Evolutionary conservation across 2,797 vertebrate species (phyloP), one percentile per base, ranked within the genome.

Genomic region (Dicrostonyx torquatus): DNA sequence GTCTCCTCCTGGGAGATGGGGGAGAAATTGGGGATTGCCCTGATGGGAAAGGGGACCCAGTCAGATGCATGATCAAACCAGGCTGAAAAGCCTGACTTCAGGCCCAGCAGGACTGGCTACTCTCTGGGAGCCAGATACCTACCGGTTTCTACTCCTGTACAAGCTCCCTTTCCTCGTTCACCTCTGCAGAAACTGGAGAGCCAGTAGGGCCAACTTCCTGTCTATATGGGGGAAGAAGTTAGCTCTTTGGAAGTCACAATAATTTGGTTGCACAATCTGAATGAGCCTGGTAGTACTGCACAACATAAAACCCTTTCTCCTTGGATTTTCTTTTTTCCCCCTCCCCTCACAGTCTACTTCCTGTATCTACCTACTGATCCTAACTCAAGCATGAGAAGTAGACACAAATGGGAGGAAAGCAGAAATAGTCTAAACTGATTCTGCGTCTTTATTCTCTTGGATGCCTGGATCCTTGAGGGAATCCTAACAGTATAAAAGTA

Each of bases 111-210:
- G 68, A 15, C n/a, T 43, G 20, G 24, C 31, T 77, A 1, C 7
- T 5, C 45, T 62, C 20, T 60, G 48, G 45, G 34, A 48, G 29
- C 34, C 24, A 60, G 70, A 77, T 6, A 14, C 7, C 1, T 11
- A 15, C 1, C 50, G 1, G 1, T 6, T 31, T 1, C 2, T 1
- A 0, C 18, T 17, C 66, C 34, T 17, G 55, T 24, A n/a, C 20
- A 31, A 20, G 4, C 14, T 82, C 4, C 22, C n/a, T 6, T 60
- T 20, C 7, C 26, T 31, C 1, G 24, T 75, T 77, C 20, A 55
- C n/a, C 31, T 12, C 13, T 6, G 10, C 15, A 29, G 58, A 13
- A 14, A 0, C 45, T 12, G 60, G 70, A 55, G 26, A 0, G 14
- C 31, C 13, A 62, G 48, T 55, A 18, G 82, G 26, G 24, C 40